A percentile compares a stretch with the other conserved stretches of the same genome.
These are phyloP conservation scores for Ectobius pallidus DNA, from an alignment of 2,888 invertebrate species.

Conservation along the genomic window DNA sequence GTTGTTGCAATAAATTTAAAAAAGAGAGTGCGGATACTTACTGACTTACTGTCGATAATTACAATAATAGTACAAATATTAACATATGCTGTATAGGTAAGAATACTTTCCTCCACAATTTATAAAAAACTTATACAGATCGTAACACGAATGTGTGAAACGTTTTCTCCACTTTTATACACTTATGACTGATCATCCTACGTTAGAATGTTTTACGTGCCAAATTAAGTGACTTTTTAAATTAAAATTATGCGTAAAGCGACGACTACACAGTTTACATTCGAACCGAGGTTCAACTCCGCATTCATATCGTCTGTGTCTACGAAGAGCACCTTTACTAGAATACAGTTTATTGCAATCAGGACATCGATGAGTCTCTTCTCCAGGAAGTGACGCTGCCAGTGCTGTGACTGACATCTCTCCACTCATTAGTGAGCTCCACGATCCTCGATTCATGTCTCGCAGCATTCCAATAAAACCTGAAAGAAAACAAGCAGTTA, in stretches of 20 bases:
- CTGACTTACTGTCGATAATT: too few species aligned
- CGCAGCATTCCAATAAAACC: conserved; percentile 5
- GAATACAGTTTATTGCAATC: conserved; percentile 86
- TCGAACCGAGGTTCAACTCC: conserved; percentile 50
- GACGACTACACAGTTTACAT: conserved; percentile 20
- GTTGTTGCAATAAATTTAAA: too few species aligned
- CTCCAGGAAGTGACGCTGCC: too few species aligned
- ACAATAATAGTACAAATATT: too few species aligned
- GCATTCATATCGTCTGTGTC: conserved; percentile 84
- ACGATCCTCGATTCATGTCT: background rate
- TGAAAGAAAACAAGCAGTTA: background rate
- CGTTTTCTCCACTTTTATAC: too few species aligned
- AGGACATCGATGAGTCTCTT: conserved; percentile 59
- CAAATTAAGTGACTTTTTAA: conserved; percentile 30
- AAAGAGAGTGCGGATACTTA: too few species aligned
- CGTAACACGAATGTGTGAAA: too few species aligned
- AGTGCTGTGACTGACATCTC: background rate
- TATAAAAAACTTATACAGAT: too few species aligned
- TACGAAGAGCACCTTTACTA: conserved; percentile 83
- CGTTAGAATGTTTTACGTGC: conserved; percentile 2
- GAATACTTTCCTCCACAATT: too few species aligned
- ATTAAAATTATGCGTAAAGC: conserved; percentile 28
- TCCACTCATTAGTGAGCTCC: background rate
- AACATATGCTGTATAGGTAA: too few species aligned
- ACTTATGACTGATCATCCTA: too few species aligned